A percentile compares a stretch with the other conserved stretches of the same genome.
Conservation (phyloP, 2,888 invertebrate species). For the Cerastis leucographa region DNA sequence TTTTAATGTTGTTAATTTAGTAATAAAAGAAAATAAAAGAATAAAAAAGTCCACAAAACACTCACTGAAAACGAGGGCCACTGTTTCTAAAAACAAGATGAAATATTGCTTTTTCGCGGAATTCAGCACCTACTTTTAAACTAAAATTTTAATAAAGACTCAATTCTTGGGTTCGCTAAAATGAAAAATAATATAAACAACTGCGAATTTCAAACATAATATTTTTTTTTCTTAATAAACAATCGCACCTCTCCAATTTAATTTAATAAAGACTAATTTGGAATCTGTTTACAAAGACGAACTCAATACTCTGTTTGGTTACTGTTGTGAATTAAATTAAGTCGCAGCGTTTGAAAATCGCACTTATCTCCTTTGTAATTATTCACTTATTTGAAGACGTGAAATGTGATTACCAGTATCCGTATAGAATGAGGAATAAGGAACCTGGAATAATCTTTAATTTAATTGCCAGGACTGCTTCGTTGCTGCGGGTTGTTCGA, state of each 20-base stretch:
- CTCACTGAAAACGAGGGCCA: not conserved
- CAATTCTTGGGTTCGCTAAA: not conserved
- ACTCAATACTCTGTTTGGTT: not conserved
- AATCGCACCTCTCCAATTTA: too few species aligned
- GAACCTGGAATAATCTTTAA: too few species aligned
- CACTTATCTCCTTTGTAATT: not conserved
- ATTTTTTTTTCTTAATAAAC: not conserved
- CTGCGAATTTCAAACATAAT: not conserved
- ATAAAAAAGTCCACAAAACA: not conserved
- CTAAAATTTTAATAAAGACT: not conserved
- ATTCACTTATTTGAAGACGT: not conserved
- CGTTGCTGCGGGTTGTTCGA: too few species aligned
- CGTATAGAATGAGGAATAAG: not conserved
- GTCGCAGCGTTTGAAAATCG: conserved; percentile 12
- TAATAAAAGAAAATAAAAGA: not conserved
- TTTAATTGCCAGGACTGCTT: too few species aligned
- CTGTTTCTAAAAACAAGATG: not conserved
- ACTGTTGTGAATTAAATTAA: conserved; percentile 13
- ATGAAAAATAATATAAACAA: not conserved
- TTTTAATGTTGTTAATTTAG: not conserved
- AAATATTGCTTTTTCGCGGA: not conserved
- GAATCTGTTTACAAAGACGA: not conserved
- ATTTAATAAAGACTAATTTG: conserved; percentile 1
- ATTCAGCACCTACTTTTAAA: not conserved
- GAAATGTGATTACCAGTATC: not conserved